Base-by-base conservation (phyloP, 2,113 vertebrate species). In the Dipodomys ordii region DNA sequence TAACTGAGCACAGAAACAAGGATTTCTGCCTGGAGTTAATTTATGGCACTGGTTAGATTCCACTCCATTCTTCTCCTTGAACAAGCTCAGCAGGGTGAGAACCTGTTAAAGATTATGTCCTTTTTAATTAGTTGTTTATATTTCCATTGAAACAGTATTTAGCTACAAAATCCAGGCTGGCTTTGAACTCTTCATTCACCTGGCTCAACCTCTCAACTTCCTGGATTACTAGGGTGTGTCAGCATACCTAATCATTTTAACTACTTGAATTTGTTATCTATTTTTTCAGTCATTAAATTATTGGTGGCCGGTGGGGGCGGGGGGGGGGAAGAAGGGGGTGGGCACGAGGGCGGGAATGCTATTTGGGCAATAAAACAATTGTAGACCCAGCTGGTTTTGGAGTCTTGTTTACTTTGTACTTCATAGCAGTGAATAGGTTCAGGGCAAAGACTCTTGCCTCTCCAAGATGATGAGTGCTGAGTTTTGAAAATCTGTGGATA, bases 1-100 rank as follows among this genome's bases (percentile, higher is more conserved):
- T 91, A 94, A 67, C 49, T 73, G 25, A 92, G 27, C 74, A 83
- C 92, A 82, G 80, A 94, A 94, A 68, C 7, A 92, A 88, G 30
- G 28, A 11, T 12, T 64, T 69, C 49, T 62, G 11, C 23, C 27
- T 92, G 76, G 44, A 46, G 44, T 87, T 91, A 83, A 53, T 44
- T 71, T 65, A 77, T 83, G 76, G 27, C 6, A 15, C 18, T 28
- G 1, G 74, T 72, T 65, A 23, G 16, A 53, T 62, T 87, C 60
- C 77, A 2, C 7, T 72, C 9, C 22, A 15, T 57, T 57, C 53
- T 57, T 80, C 27, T 87, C 32, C 35, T 23, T 64, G 12, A 89
- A 53, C 53, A 93, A 94, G 9, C 23, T 69, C 28, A 15, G 19
- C 15, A 35, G 19, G 44, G 20, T 18, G 35, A 65, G 20, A 60